Base-by-base conservation (phyloP, 2,888 invertebrate species). In the Pomacea canaliculata region DNA sequence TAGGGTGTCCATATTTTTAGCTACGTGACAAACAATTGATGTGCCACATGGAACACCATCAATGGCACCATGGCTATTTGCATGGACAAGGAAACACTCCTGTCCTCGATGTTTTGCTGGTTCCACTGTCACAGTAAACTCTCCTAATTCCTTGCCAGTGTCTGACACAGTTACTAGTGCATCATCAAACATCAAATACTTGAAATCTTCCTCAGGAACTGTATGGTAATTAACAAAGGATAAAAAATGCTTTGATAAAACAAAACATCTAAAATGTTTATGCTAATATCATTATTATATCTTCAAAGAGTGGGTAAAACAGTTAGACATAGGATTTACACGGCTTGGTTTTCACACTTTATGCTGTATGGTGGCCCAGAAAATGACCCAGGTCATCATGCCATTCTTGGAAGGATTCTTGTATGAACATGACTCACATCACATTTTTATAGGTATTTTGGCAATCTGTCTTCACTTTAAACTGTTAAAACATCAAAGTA, bases 1-100 rank as follows among this genome's bases (percentile, higher is more conserved):
- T n/a, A 90, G 73, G 4, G 91, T 91, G 70, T 89, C 86, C 66
- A 91, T 84, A 72, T 85, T 83, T 70, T 84, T 83, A 19, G 88
- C 85, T 0, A 91, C 88, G 79, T 89, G 89, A 16, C 90, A 89
- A 59, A 87, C 88, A 73, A 91, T 88, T 19, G 90, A 89, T 5
- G 91, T 91, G 12, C 91, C 90, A 83, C 91, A 91, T 0, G 90
- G 90, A 8, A 91, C 89, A 48, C 87, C 89, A 79, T 91, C 91
- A 19, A 91, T 88, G 13, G 87, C 84, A 13, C 90, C 91, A 73
- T 90, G 88, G 81, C 91, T 91, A 85, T 89, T 89, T 23, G 90
- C 91, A 72, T 90, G 89, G 10, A 91, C 85, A n/a, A 89, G 83
- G 78, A 88, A 88, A 78, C 90, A 90, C 67, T 89, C 89, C 68